Percentiles rank a stretch among this genome's conserved stretches.
These are phyloP conservation scores for Thalassaphorura encarpata DNA, from an alignment of 1,140 invertebrate species.

Conservation along the genomic window DNA sequence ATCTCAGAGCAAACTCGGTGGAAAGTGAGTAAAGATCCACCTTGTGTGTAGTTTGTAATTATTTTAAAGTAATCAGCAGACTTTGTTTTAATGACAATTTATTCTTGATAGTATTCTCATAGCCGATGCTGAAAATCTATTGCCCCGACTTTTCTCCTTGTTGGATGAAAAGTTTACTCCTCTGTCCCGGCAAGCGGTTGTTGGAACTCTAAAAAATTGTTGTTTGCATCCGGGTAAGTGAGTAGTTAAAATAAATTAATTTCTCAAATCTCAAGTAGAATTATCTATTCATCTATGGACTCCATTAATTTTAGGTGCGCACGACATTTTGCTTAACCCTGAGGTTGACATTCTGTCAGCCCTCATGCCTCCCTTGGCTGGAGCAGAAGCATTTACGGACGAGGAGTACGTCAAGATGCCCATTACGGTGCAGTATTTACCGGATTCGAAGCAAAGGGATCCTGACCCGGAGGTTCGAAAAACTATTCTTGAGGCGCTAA, in stretches of 20 bases:
- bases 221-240: background rate
- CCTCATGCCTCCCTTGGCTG: conserved; percentile 4
- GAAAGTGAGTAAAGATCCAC: no score
- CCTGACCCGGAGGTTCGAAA: conserved; percentile 1
- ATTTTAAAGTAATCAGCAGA: no score
- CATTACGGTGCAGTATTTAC: conserved; percentile 9
- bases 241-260: background rate
- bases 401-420: conserved; percentile 11
- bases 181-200: background rate
- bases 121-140: background rate
- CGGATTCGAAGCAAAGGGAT: background rate
- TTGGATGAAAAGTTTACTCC: background rate
- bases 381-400: conserved; percentile 9
- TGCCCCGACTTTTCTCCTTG: background rate
- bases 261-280: no score
- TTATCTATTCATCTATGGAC: background rate
- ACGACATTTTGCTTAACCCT: background rate
- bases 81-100: no score
- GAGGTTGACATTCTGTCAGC: conserved; percentile 1
- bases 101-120: no score
- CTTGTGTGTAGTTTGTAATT: no score
- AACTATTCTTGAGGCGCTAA: conserved; percentile 2
- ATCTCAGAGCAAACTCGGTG: no score
- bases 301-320: background rate
- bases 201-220: background rate